Percentiles rank a stretch among this genome's conserved stretches.
Evolutionary conservation across 2,797 vertebrate genomes (phyloP).

Genomic region (Sebastolobus alascanus): DNA sequence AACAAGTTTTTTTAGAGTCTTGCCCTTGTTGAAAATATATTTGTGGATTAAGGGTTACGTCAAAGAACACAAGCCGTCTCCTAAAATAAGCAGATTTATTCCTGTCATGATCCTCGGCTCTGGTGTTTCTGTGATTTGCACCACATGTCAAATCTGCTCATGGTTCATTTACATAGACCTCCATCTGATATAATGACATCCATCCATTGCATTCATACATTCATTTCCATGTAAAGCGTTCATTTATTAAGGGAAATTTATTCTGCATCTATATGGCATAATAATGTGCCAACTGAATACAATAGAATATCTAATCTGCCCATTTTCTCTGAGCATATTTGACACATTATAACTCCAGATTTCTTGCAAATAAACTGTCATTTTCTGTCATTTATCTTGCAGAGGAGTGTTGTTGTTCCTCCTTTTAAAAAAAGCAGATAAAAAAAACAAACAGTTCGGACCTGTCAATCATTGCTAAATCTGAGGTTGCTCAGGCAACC

Average conservation of each 20-base stretch:
- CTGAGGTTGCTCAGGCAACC: conserved; percentile 86
- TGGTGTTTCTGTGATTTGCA: conserved; percentile 76
- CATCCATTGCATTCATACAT: conserved; percentile 82
- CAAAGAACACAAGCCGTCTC: conserved; percentile 58
- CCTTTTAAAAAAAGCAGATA: conserved; percentile 32
- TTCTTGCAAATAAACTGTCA: conserved; percentile 23
- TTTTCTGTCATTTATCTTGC: conserved; percentile 41
- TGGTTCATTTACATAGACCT: conserved; percentile 83
- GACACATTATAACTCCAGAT: conserved; percentile 36
- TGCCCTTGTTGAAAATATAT: conserved; percentile 49
- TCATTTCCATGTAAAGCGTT: conserved; percentile 85
- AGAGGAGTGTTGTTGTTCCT: conserved; percentile 41
- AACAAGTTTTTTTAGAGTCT: conserved; percentile 58
- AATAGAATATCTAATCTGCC: conserved; percentile 77
- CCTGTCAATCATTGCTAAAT: conserved; percentile 85
- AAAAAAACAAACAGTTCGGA: conserved; percentile 62
- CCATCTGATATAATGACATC: conserved; percentile 83
- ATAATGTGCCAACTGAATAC: conserved; percentile 72
- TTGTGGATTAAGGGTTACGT: conserved; percentile 68
- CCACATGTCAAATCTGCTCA: conserved; percentile 81
- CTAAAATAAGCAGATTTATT: conserved; percentile 79
- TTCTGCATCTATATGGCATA: conserved; percentile 78
- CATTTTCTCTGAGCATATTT: conserved; percentile 58
- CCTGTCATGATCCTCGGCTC: conserved; percentile 76
- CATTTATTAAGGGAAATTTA: conserved; percentile 85